These are phyloP conservation scores for Cephalopterus ornatus DNA, from an alignment of 2,113 vertebrate genomes.

Conservation along the genomic window DNA sequence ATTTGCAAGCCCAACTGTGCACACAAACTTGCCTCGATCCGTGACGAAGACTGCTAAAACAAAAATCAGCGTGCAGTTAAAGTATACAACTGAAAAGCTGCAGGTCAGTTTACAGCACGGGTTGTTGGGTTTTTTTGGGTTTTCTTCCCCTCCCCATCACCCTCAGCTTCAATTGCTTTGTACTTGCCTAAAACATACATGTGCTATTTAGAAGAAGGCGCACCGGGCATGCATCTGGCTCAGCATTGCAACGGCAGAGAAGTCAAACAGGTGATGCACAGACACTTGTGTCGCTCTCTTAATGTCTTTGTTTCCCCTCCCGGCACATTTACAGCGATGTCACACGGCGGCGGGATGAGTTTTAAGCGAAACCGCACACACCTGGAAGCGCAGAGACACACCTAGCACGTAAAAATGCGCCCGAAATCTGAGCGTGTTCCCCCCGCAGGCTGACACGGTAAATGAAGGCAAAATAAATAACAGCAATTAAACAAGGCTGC, in stretches of 20 bases:
- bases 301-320: not conserved
- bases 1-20: conserved; percentile 62
- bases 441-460: not conserved
- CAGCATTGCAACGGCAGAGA: not conserved
- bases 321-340: not conserved
- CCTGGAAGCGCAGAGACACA: conserved; percentile 14
- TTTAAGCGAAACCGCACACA: not conserved
- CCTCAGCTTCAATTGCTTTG: not conserved
- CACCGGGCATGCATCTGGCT: not conserved
- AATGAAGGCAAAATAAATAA: not conserved
- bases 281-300: not conserved
- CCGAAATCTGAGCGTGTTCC: not conserved
- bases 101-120: not conserved
- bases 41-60: conserved; percentile 36
- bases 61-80: conserved; percentile 53
- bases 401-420: not conserved
- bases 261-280: conserved; percentile 11
- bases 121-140: not conserved
- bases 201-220: not conserved
- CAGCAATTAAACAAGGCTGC: not conserved
- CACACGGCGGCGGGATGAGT: not conserved
- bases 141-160: not conserved
- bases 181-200: conserved; percentile 30
- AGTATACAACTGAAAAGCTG: conserved; percentile 41
- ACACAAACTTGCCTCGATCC: conserved; percentile 52